Evolutionary conservation across 64 coral and sea anemone species (phyloP).

Genomic region (Pocillopora damicornis): DNA sequence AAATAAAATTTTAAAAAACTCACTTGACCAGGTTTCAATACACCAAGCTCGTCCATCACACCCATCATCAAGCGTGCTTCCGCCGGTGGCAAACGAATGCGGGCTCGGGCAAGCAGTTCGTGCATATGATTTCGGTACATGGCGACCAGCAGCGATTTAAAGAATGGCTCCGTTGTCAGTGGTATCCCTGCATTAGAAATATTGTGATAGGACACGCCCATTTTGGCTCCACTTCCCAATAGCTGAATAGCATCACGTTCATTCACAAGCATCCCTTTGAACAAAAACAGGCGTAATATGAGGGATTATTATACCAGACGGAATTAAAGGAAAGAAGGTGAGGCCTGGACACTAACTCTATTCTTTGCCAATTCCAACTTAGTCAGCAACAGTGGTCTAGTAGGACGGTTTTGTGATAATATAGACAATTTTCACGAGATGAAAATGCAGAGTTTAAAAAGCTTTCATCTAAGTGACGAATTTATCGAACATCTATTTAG

Average conservation of each 20-base stretch:
- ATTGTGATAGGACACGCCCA: slow-evolving; percentile 71
- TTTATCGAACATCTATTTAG: too few relatives aligned
- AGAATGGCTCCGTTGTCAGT: slow-evolving; percentile 88
- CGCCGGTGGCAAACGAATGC: slow-evolving; percentile 66
- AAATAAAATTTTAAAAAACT: background rate
- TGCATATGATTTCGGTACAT: slow-evolving; percentile 78
- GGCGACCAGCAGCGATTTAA: slow-evolving; percentile 69
- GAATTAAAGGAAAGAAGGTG: background rate
- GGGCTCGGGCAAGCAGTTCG: slow-evolving; percentile 68
- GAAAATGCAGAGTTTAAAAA: too few relatives aligned
- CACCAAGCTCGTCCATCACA: slow-evolving; percentile 86
- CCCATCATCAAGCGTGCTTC: slow-evolving; percentile 95
- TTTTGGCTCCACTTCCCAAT: slow-evolving; percentile 71
- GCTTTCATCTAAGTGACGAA: too few relatives aligned
- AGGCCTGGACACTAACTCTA: too few relatives aligned
- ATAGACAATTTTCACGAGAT: too few relatives aligned
- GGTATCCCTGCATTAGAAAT: slow-evolving; percentile 62
- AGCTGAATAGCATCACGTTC: slow-evolving; percentile 74
- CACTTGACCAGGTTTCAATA: slow-evolving; percentile 73
- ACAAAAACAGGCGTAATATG: background rate
- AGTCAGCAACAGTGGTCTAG: too few relatives aligned
- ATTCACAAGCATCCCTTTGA: slow-evolving; percentile 81
- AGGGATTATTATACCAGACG: background rate
- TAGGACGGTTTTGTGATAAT: too few relatives aligned
- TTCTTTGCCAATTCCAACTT: too few relatives aligned